Conservation (phyloP, 2,888 invertebrate species). For the Meta bourneti region DNA sequence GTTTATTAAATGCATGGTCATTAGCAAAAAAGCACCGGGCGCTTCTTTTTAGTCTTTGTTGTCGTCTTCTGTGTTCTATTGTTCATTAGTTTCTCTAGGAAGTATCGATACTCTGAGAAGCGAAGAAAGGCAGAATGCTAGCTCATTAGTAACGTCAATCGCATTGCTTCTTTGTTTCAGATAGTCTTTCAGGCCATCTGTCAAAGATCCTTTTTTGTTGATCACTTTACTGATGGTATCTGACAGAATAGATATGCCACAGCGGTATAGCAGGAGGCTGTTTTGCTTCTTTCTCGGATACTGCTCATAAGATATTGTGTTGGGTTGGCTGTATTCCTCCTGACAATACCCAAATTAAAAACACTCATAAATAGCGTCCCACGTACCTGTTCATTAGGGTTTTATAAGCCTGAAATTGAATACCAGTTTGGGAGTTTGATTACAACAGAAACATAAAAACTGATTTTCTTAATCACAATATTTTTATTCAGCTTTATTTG, state of each 20-base stretch:
- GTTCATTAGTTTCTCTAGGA: neutral
- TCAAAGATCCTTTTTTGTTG: constrained; percentile 8
- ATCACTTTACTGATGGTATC: neutral
- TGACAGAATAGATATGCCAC: constrained; percentile 14
- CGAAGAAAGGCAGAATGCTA: neutral
- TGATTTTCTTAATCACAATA: no score
- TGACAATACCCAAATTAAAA: neutral
- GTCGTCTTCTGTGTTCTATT: neutral
- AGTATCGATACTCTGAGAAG: neutral
- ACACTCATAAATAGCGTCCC: neutral
- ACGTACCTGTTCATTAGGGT: neutral
- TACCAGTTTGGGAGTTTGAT: no score
- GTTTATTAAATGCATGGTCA: no score
- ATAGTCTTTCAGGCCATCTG: constrained; percentile 42
- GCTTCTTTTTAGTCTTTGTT: neutral
- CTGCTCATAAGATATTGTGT: no score
- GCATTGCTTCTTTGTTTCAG: constrained; percentile 16
- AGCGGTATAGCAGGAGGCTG: neutral
- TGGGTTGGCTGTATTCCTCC: no score
- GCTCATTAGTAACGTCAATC: constrained; percentile 24
- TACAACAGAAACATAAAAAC: no score
- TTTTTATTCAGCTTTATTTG: no score
- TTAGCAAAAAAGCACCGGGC: neutral
- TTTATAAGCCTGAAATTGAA: neutral
- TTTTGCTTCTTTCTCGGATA: no score